Evolutionary conservation across 2,113 vertebrate species (phyloP), one percentile per base, ranked within the genome.

Genomic region (Perca fluviatilis): DNA sequence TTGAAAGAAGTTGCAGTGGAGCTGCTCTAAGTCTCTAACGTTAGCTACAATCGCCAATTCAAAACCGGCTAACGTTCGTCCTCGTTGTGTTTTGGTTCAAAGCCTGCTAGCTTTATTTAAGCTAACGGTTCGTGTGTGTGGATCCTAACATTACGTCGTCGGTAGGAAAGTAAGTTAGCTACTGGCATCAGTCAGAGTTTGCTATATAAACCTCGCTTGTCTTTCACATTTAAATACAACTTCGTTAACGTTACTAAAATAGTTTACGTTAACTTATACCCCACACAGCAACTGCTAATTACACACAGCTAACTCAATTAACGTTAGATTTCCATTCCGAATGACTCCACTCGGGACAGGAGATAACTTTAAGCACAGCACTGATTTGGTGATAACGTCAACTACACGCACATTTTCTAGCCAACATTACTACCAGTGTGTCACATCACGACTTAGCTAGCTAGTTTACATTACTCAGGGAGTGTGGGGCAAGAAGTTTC

Each of bases 1-100:
- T 27, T 30, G 64, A n/a, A 7, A 79, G 83, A 88, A 89, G 84
- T 88, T 82, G 65, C 57, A 0, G 63, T 16, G 30, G 50, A 18
- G 63, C 46, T 11, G 65, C 58, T 51, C 68, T 10, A 12, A 58
- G 30, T 40, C 69, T 85, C 12, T 36, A n/a, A 61, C 74, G 70
- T 57, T 46, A 78, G 57, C 40, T 43, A 40, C 40, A 43, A 43
- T 71, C 66, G 23, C 21, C 25, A 65, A 74, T 58, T 14, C 66
- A 36, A 12, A 19, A n/a, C 21, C 69, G 57, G 61, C 53, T 18
- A 18, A 33, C 58, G 27, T 33, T 33, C 8, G 25, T 51, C 33
- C 46, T 54, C 46, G 33, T 27, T 54, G 46, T 63, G 51, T 67
- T 25, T 69, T 53, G 36, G 6, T 23, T 53, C 25, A n/a, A 43